Base-by-base conservation (phyloP, 2,888 invertebrate genomes). In the Frankliniella fusca region DNA sequence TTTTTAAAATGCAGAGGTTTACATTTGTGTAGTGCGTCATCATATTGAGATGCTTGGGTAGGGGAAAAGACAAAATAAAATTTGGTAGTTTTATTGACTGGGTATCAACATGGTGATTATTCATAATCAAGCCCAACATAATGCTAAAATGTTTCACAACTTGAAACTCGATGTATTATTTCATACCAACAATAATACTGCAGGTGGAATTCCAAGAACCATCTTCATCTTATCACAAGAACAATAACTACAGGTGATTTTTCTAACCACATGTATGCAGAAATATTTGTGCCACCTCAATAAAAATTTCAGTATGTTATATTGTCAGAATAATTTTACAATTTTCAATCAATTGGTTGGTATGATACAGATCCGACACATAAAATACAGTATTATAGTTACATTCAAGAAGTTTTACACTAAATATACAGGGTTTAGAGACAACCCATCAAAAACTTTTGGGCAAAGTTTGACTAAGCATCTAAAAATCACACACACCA, bases 101-200 rank as follows among this genome's bases (percentile, higher is more conserved):
- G 61, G 20, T 15, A 61, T 61, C 11, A 61, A 61, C 61, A 61
- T 61, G 18, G 10, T 61, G 61, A n/a, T 61, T 18, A 20, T 61
- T 18, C 18, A 7, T 20, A 18, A 61, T 61, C 61, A 61, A 70
- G 11, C 23, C 70, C 70, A 70, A 70, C 70, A 23, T 23, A n/a
- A 70, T 3, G 23, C 70, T 70, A 70, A 70, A n/a, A 70, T 23
- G 23, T 23, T 7, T 70, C 23, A 23, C 70, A 18, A 61, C 61
- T 20, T 61, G 61, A 61, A 61, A 61, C 61, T 61, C 38, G 38
- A 38, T 20, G 7, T 61, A n/a, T 20, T 61, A 20, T 18, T n/a
- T 18, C 61, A 61, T 23, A 70, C 70, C 70, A 70, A 70, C 70
- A 70, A 70, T 70, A 70, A 70, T 70, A 70, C 70, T 70, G 70